Percentiles rank a stretch among this genome's conserved stretches.
Conservation (phyloP, 2,113 vertebrate genomes). For the Campylomormyrus tamandua region DNA sequence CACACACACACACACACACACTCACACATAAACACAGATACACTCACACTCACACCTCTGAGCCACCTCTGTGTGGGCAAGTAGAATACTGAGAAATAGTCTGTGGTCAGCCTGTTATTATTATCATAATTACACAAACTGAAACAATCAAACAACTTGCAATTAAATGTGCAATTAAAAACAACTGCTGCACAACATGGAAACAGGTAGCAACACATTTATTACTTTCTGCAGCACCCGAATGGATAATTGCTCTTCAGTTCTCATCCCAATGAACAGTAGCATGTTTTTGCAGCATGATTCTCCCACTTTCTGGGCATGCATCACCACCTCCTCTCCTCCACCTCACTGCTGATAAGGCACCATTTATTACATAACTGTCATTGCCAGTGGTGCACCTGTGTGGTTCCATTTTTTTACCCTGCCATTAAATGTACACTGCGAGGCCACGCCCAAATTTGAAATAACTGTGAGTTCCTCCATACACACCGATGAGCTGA, state of each 20-base stretch:
- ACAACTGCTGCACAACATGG: not conserved
- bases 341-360: not conserved
- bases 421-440: not conserved
- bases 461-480: not conserved
- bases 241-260: not conserved
- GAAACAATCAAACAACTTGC: not conserved
- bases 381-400: not conserved
- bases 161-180: not conserved
- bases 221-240: not conserved
- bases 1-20: not conserved
- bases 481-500: not conserved
- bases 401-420: not conserved
- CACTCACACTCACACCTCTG: not conserved
- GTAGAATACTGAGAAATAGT: not conserved
- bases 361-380: not conserved
- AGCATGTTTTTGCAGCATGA: not conserved
- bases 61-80: not conserved
- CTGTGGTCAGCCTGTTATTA: not conserved
- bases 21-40: not conserved
- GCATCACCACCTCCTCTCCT: not conserved
- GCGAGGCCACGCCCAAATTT: not conserved
- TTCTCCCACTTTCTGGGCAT: not conserved
- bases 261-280: not conserved
- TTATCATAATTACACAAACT: conserved; percentile 1
- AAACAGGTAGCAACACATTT: not conserved